phyloP scores from a whole-genome alignment of 2,113 vertebrate genomes.

The Aspidoscelis tigris region DNA sequence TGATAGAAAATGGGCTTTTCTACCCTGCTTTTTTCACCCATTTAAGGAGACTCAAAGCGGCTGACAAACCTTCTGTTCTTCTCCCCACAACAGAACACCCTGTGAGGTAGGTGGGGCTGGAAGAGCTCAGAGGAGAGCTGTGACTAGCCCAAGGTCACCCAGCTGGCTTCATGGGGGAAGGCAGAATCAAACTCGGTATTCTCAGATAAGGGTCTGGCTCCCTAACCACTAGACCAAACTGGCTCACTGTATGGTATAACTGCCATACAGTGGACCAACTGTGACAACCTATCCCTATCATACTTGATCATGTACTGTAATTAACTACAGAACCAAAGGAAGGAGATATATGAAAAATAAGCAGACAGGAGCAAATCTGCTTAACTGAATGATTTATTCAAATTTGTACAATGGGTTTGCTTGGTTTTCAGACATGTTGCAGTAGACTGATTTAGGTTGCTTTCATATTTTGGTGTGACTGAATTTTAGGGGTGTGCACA shows the following conservation, averaged over 20 bases:
- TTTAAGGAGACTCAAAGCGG: no score
- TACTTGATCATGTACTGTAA: background rate
- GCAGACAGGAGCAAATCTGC: background rate
- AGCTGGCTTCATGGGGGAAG: no score
- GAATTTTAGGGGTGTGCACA: background rate
- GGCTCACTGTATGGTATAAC: no score
- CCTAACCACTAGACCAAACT: no score
- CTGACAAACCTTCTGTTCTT: no score
- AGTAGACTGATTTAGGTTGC: background rate
- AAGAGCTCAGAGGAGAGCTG: no score
- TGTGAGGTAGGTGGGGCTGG: no score
- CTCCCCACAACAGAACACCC: no score
- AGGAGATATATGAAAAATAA: background rate
- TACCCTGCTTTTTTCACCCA: background rate
- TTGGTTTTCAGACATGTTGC: background rate
- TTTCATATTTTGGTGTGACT: background rate
- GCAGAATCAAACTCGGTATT: no score
- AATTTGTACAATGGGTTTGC: background rate
- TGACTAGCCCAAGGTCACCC: no score
- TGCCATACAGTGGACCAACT: background rate
- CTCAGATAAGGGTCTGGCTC: no score
- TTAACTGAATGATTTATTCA: constrained; percentile 18
- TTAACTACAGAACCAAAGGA: background rate
- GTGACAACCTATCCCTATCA: background rate
- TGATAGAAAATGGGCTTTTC: background rate